phyloP scores from a whole-genome alignment of 2,888 invertebrate genomes.

The Apeira syringaria region DNA sequence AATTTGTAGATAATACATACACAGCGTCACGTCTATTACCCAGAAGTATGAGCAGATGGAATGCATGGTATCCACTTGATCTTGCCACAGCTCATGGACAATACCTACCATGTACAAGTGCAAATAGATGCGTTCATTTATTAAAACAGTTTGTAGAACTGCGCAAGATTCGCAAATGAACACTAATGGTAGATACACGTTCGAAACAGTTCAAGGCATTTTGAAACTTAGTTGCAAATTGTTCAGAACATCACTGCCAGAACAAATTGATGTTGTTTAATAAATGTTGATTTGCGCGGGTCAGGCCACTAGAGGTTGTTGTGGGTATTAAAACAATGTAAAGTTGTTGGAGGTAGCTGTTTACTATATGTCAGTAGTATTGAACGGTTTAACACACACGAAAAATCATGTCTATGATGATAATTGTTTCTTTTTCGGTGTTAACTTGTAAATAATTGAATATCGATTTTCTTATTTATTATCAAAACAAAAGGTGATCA shows the following conservation, averaged over 20 bases:
- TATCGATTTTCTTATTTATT: no score
- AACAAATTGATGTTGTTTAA: conserved; percentile 33
- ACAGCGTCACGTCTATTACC: no score
- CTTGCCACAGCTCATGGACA: no score
- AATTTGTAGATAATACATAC: no score
- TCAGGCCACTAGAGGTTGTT: conserved; percentile 22
- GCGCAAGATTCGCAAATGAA: no score
- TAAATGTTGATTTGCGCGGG: conserved; percentile 30
- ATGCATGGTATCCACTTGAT: no score
- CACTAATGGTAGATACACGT: no score
- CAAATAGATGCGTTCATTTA: no score
- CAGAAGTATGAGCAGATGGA: no score
- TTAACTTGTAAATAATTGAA: neutral
- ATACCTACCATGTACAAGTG: no score
- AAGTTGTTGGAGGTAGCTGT: conserved; percentile 1
- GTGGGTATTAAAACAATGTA: conserved; percentile 24
- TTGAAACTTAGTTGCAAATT: conserved; percentile 25
- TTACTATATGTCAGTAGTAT: neutral
- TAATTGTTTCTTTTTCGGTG: neutral
- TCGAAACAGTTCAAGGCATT: conserved; percentile 10
- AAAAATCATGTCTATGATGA: neutral
- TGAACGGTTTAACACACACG: neutral
- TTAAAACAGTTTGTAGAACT: no score
- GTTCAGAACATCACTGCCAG: conserved; percentile 17
- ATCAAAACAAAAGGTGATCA: no score